Base-by-base conservation (phyloP, 2,888 invertebrate species). In the Phrixothrix hirtus region DNA sequence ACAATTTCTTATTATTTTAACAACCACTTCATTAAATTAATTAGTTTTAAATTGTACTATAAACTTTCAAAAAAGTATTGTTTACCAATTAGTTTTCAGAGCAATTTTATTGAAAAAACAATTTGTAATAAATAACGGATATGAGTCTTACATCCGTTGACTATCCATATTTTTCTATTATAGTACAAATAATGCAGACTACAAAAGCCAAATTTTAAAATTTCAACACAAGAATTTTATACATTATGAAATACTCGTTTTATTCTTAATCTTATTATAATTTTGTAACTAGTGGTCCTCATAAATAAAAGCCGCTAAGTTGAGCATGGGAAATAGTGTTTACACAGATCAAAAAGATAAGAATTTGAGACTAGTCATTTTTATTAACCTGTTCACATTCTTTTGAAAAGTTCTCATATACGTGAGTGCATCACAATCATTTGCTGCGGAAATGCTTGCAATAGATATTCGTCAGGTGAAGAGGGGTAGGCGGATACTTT, bases 271-370 rank as follows among this genome's bases (percentile, higher is more conserved):
- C 67, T 69, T 65, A 63, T 62, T 56, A 57, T 61, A 64, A 64
- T 63, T 55, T 51, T 52, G 46, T 54, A 39, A 58, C 53, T 43
- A 56, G 62, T 70, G 70, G 70, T 69, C 70, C 69, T 66, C 65
- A 70, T 70, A 71, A 71, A 70, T 71, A 65, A 69, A 64, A 60
- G 63, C 60, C 62, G 60, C 63, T 62, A 60, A 61, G 61, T 61
- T 58, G 59, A 58, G 64, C 70, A 69, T 69, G 69, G 69, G 69
- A 70, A 68, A 69, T 68, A 66, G 69, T 68, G 68, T 71, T 69
- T 67, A 69, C 68, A 70, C 67, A 70, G 71, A 70, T 70, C 58
- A 57, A 62, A 61, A 57, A 66, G 70, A 69, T 68, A 68, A 68
- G 62, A 60, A 61, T 65, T 66, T 59, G 66, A 66, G 65, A 63